Conservation (phyloP, 2,797 vertebrate species). For the Poliocrania exsul region DNA sequence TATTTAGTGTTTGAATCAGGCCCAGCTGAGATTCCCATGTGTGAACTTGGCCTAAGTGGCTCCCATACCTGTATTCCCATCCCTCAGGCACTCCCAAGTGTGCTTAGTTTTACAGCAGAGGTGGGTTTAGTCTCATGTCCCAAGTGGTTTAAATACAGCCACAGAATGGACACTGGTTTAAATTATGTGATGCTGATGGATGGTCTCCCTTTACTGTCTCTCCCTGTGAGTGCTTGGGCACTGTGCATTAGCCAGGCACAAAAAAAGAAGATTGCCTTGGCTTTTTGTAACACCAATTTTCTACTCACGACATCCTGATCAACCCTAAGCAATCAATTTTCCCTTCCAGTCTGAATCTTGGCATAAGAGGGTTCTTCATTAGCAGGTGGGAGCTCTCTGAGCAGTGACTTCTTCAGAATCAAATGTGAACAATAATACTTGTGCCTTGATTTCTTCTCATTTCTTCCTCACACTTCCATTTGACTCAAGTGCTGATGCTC, state of each 20-base stretch:
- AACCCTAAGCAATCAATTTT: not conserved
- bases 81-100: accelerated
- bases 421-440: not conserved
- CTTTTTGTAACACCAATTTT: not conserved
- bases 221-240: not conserved
- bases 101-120: not conserved
- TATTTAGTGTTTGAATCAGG: not conserved
- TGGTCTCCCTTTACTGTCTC: not conserved
- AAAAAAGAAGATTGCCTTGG: not conserved
- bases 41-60: not conserved
- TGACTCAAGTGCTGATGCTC: not conserved
- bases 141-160: not conserved
- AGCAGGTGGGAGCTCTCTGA: slow-evolving; percentile 30
- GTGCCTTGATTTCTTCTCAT: slow-evolving; percentile 6
- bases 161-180: not conserved
- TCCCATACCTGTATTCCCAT: not conserved
- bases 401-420: not conserved
- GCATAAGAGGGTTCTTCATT: not conserved
- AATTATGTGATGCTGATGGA: not conserved
- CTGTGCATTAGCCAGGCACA: not conserved
- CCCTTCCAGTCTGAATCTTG: not conserved
- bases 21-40: not conserved
- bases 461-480: not conserved
- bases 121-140: not conserved
- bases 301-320: not conserved